phyloP scores from a whole-genome alignment of 2,113 vertebrate species.

The Passer montanus region DNA sequence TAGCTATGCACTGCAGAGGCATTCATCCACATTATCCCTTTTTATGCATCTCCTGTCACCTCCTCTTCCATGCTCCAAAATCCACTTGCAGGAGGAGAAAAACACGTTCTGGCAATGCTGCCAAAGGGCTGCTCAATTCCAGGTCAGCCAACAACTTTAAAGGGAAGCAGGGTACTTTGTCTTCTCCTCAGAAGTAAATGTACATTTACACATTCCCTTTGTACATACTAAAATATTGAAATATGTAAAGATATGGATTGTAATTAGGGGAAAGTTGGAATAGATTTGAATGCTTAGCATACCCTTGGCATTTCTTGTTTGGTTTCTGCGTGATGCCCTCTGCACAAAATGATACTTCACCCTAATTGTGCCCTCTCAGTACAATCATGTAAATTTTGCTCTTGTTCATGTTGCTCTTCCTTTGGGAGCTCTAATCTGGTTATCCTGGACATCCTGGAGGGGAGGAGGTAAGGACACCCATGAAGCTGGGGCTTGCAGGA shows the following conservation, averaged over 20 bases:
- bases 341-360: background rate
- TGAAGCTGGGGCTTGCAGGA: background rate
- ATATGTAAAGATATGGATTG: conserved; percentile 56
- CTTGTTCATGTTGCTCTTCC: background rate
- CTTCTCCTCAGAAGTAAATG: conserved; percentile 8
- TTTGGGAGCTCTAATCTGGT: background rate
- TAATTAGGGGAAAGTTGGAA: conserved; percentile 47
- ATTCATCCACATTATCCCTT: background rate
- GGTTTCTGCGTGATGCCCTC: background rate
- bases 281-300: conserved; percentile 54
- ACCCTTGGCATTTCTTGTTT: conserved; percentile 19
- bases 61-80: background rate
- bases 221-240: conserved; percentile 51
- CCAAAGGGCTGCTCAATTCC: conserved; percentile 11
- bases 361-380: background rate
- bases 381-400: conserved; percentile 40
- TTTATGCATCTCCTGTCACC: background rate
- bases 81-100: background rate
- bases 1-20: background rate
- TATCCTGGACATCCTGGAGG: background rate
- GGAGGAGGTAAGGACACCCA: background rate
- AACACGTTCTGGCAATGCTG: background rate
- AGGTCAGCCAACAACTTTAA: background rate
- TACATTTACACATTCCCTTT: background rate
- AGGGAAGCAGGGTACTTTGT: background rate